Conservation (phyloP, 1,140 invertebrate species). For the Anastrepha ludens region DNA sequence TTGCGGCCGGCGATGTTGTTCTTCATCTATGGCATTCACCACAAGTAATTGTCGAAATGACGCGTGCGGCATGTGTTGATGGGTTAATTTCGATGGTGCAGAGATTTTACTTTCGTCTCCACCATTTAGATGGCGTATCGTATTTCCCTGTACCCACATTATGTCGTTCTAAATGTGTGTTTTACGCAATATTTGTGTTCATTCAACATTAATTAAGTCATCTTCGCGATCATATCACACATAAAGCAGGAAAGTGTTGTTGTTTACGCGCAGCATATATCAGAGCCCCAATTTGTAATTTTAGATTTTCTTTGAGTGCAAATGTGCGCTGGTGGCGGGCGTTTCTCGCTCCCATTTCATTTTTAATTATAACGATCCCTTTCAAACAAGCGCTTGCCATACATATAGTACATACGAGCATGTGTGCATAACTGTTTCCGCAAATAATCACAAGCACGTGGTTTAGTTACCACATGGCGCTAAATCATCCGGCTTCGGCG, state of each 20-base stretch:
- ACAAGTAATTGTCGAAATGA: neutral
- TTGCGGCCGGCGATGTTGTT: neutral
- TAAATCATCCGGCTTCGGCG: neutral
- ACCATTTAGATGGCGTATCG: neutral
- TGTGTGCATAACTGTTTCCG: neutral
- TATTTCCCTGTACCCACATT: neutral
- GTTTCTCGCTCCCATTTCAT: neutral
- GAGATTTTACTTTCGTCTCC: neutral
- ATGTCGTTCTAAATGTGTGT: neutral
- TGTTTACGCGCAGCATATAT: neutral
- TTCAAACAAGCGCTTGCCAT: neutral
- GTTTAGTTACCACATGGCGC: neutral
- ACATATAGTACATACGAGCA: neutral
- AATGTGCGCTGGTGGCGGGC: neutral
- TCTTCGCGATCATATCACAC: neutral
- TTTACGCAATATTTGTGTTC: neutral
- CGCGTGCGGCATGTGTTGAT: neutral
- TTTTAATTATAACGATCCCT: neutral
- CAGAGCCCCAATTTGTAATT: neutral
- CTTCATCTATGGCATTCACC: neutral
- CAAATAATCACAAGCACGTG: neutral
- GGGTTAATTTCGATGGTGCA: neutral
- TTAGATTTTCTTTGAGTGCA: neutral
- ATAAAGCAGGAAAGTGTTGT: neutral
- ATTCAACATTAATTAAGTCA: constrained; percentile 33